Evolutionary conservation across 23 tunicate species (phyloP), one percentile per base, ranked within the genome.

Genomic region (Ascidia mentula): DNA sequence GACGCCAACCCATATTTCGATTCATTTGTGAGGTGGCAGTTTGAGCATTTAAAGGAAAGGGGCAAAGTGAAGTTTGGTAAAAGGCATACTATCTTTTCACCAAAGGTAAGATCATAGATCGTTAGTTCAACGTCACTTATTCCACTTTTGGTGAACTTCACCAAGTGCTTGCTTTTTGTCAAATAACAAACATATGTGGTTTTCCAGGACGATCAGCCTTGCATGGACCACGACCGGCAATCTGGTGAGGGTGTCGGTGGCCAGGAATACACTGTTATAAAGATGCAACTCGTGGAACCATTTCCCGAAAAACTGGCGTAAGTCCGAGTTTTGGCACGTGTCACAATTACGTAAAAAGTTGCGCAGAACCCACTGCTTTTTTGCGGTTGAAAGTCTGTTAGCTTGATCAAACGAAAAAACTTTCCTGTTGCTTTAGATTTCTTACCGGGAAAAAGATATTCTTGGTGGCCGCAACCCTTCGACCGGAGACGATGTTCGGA

Each of bases 401-500:
- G 13, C 7, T 5, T 53, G 2, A 3, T 20, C 13, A 20, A 1
- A 28, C 65, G 13, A 5, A 3, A 5, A n/a, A n/a, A n/a, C n/a
- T n/a, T n/a, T n/a, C n/a, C n/a, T n/a, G n/a, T n/a, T n/a, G 13
- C 33, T 69, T 20, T 37, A 86, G 90, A 31, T 86, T 42, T 37
- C 37, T 86, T 37, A 17, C 74, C 46, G 90, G 80, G 1, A 13
- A 60, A 32, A 59, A 79, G 40, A 59, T 95, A 0, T 90, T 73
- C 46, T 77, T 95, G 35, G 99, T 95, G 0, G 99, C 99, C 34
- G 99, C 99, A 1, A 95, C 99, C 31, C 76, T 95, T 31, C 73
- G 99, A 32, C 99, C 99, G 1, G 99, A 95, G 75, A 95, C 99
- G 18, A 95, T 95, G 99, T 95, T 82, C 70, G 99, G 99, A 28